Conservation (phyloP, 2,888 invertebrate genomes). For the Ophion ellenae region DNA sequence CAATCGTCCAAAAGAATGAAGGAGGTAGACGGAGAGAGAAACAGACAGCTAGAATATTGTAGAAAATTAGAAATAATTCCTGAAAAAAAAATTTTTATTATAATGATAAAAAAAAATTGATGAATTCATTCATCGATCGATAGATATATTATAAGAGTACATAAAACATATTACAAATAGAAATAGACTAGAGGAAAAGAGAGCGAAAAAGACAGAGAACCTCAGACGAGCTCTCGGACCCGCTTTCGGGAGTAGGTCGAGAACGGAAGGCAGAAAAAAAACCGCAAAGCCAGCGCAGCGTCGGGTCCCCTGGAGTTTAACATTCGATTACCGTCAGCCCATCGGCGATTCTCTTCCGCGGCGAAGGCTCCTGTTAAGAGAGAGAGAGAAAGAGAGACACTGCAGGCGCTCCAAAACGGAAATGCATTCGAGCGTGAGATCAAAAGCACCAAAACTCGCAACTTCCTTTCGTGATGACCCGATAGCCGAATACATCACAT, state of each 20-base stretch:
- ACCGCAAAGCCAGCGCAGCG: slow-evolving; percentile 31
- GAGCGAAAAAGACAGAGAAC: neutral
- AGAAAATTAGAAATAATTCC: too few relatives aligned
- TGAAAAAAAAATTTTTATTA: too few relatives aligned
- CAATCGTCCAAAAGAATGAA: too few relatives aligned
- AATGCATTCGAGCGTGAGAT: slow-evolving; percentile 59
- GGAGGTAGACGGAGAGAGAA: too few relatives aligned
- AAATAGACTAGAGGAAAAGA: neutral
- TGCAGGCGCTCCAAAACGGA: slow-evolving; percentile 46
- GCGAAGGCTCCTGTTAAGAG: slow-evolving; percentile 15
- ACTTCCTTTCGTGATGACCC: slow-evolving; percentile 42
- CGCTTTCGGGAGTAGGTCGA: slow-evolving; percentile 59
- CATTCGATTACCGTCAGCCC: slow-evolving; percentile 58
- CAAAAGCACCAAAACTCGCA: slow-evolving; percentile 43
- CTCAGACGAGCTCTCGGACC: slow-evolving; percentile 14
- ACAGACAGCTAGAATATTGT: too few relatives aligned
- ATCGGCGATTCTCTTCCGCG: slow-evolving; percentile 39
- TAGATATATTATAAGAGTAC: too few relatives aligned
- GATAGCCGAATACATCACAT: slow-evolving; percentile 30
- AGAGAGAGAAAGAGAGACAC: slow-evolving; percentile 5
- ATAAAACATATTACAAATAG: too few relatives aligned
- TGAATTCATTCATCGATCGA: too few relatives aligned
- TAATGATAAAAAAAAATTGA: too few relatives aligned
- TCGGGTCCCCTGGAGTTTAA: slow-evolving; percentile 53
- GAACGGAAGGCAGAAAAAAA: slow-evolving; percentile 15